These are phyloP conservation scores for Gortyna flavago DNA, from an alignment of 2,888 invertebrate genomes.

Conservation along the genomic window DNA sequence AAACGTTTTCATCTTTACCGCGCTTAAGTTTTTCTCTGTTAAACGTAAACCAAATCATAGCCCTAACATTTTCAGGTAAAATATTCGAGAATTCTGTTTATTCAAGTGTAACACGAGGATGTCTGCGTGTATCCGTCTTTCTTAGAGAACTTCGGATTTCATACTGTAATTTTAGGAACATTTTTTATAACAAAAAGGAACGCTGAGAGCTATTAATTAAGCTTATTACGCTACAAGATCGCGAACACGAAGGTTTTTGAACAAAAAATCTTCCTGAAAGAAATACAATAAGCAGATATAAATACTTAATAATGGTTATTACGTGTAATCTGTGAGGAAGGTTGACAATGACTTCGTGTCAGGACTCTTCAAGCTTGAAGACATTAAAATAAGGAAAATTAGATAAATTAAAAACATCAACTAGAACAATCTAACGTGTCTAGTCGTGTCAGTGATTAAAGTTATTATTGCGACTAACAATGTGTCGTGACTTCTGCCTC, in stretches of 20 bases:
- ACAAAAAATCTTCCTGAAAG: slow-evolving; percentile 83
- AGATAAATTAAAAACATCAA: slow-evolving; percentile 74
- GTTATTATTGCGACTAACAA: slow-evolving; percentile 53
- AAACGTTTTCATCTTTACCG: slow-evolving; percentile 18
- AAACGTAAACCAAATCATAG: background rate
- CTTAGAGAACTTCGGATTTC: background rate
- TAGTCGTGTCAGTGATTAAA: slow-evolving; percentile 60
- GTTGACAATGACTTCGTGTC: slow-evolving; percentile 73
- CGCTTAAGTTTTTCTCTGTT: background rate
- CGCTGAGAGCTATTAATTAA: slow-evolving; percentile 54
- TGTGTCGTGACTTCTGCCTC: slow-evolving; percentile 48
- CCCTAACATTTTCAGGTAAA: background rate
- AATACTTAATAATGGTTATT: slow-evolving; percentile 69
- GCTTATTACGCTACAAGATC: slow-evolving; percentile 61
- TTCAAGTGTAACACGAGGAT: slow-evolving; percentile 12
- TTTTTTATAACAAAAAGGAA: slow-evolving; percentile 28
- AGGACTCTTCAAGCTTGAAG: slow-evolving; percentile 66
- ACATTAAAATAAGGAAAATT: slow-evolving; percentile 67
- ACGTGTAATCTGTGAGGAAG: slow-evolving; percentile 71
- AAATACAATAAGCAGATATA: slow-evolving; percentile 62
- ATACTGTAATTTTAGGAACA: background rate
- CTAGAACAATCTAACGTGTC: slow-evolving; percentile 73
- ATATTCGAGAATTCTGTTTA: slow-evolving; percentile 33
- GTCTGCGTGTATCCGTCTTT: background rate
- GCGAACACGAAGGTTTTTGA: slow-evolving; percentile 75